These are phyloP conservation scores for Falco naumanni DNA, from an alignment of 2,797 vertebrate species.

Conservation along the genomic window DNA sequence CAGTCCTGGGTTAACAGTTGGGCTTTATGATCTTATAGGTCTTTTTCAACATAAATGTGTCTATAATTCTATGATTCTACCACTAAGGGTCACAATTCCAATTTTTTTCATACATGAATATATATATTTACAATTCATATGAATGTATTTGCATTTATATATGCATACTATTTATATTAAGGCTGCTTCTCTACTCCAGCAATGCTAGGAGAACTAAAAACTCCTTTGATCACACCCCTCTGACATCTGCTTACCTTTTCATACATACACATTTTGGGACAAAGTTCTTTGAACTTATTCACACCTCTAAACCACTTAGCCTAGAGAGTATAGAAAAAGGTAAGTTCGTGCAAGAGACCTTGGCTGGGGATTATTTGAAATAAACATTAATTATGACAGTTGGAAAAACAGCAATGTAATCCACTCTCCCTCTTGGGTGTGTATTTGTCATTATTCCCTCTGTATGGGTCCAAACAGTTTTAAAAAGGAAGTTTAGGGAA, in stretches of 20 bases:
- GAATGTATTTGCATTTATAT: background rate
- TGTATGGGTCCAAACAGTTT: background rate
- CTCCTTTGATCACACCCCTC: background rate
- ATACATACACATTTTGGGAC: background rate
- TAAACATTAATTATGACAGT: background rate
- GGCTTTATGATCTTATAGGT: no score
- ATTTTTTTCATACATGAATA: background rate
- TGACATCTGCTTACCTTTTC: background rate
- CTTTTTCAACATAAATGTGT: no score
- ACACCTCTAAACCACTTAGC: background rate
- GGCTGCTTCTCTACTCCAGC: background rate
- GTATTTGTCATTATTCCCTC: background rate
- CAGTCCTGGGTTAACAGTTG: no score
- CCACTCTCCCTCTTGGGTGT: background rate
- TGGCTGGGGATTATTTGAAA: background rate
- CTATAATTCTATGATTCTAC: no score
- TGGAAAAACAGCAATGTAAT: background rate
- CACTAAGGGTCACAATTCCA: background rate
- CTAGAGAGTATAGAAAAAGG: background rate
- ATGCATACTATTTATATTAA: background rate
- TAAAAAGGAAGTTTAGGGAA: background rate
- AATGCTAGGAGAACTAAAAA: background rate
- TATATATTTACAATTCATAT: background rate
- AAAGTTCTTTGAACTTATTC: background rate
- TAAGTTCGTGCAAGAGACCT: background rate